Evolutionary conservation across 2,113 vertebrate genomes (phyloP).

Genomic region (Physeter macrocephalus): DNA sequence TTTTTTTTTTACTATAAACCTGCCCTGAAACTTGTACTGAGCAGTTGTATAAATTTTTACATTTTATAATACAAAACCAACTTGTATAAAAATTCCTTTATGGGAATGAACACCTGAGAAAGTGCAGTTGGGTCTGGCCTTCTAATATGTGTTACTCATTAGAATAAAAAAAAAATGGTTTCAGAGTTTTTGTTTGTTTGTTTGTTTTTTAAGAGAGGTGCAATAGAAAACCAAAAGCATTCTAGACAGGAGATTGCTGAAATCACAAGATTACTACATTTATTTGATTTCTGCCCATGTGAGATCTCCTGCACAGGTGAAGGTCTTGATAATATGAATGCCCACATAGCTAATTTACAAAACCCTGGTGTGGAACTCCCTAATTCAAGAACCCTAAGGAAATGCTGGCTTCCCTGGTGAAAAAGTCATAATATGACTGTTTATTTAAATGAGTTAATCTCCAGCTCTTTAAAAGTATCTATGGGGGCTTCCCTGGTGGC

Average conservation of each 20-base stretch:
- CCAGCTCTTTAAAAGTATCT: slow-evolving; percentile 35
- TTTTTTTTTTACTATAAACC: slow-evolving; percentile 58
- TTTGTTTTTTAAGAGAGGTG: slow-evolving; percentile 40
- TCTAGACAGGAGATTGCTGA: background rate
- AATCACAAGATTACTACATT: background rate
- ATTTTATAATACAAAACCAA: background rate
- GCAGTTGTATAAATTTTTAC: slow-evolving; percentile 21
- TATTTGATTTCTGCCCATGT: slow-evolving; percentile 9
- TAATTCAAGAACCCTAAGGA: slow-evolving; percentile 57
- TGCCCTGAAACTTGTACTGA: slow-evolving; percentile 60
- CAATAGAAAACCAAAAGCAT: slow-evolving; percentile 17
- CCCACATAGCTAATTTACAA: slow-evolving; percentile 57
- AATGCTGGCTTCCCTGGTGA: slow-evolving; percentile 36
- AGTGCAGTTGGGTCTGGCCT: slow-evolving; percentile 36
- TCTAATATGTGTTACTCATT: slow-evolving; percentile 62
- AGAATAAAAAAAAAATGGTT: slow-evolving; percentile 66
- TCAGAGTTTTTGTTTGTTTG: slow-evolving; percentile 34
- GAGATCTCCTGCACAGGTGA: background rate
- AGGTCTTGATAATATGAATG: background rate
- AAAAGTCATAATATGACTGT: slow-evolving; percentile 49
- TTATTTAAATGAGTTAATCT: slow-evolving; percentile 59
- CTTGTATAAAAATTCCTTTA: background rate
- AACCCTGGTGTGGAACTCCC: slow-evolving; percentile 54
- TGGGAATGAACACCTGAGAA: background rate
- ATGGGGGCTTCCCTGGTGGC: too few relatives aligned